Evolutionary conservation across 2,888 invertebrate species (phyloP), one percentile per base, ranked within the genome.

Genomic region (Rotaria socialis): DNA sequence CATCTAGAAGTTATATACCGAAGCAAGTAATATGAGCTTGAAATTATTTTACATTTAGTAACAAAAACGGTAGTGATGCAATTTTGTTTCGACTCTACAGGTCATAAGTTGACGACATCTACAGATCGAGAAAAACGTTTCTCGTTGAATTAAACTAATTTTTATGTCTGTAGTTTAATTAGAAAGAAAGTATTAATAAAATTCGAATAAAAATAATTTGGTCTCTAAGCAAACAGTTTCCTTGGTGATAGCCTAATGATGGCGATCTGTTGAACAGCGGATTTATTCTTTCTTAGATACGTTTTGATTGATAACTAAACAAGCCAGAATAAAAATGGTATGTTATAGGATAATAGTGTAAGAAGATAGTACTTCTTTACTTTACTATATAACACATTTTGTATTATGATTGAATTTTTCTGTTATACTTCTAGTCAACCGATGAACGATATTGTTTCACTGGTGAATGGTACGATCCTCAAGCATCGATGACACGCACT

Each of bases 391-490:
- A 52, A 52, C 16, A 52, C 27, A 7, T 60, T 27, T 60, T 6
- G n/a, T 27, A n/a, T 27, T 60, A n/a, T 7, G n/a, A 60, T 60
- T 60, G 24, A n/a, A 22, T 41, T 43, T 75, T 75, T 41, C 24
- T 75, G 0, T 41, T 24, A 6, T 75, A 75, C 47, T 75, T 47
- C 22, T 43, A 75, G 75, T 43, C 75, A 87, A 85, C 88, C n/a
- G 90, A 91, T 74, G 90, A 90, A 41, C 88, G 90, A 85, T 90
- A 89, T 87, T 89, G 89, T 85, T 92, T 92, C 88, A 89, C 90
- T 56, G 94, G 94, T 5, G 95, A 96, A 92, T 96, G 96, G 96
- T 95, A 94, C 90, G 96, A 96, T 90, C 93, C 94, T 88, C 94
- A 94, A 89, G 94, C 95, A 0, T 94, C 94, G 74, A 92, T 94